These are phyloP conservation scores for Drosophila differens DNA, from an alignment of 2,888 invertebrate species.

Conservation along the genomic window DNA sequence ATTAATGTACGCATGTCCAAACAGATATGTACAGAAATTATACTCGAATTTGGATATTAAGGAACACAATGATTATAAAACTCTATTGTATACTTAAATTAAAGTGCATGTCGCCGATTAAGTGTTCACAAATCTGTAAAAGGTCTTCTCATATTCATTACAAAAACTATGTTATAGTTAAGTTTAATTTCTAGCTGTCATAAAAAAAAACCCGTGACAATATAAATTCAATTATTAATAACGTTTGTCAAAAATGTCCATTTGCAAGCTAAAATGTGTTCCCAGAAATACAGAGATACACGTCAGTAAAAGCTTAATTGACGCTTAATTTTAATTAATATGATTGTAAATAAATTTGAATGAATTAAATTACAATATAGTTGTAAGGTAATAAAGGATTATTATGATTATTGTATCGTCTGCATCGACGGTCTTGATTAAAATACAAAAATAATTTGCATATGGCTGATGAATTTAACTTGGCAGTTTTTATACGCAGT, in stretches of 20 bases:
- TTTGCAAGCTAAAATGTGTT: neutral
- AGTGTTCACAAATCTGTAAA: too few species aligned
- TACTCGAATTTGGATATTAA: conserved; percentile 19
- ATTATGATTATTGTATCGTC: neutral
- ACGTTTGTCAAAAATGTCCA: neutral
- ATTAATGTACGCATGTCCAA: conserved; percentile 11
- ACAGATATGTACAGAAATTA: conserved; percentile 15
- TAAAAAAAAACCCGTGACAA: too few species aligned
- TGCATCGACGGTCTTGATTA: neutral
- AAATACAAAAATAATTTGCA: neutral
- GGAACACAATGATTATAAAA: neutral
- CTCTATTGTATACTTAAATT: neutral
- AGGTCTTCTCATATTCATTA: neutral
- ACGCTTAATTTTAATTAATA: neutral
- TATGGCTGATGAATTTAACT: neutral
- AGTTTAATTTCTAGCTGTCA: neutral
- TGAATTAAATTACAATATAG: neutral
- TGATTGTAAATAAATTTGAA: neutral
- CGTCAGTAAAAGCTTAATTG: neutral
- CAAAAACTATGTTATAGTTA: neutral
- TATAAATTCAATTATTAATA: neutral
- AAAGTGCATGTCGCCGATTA: neutral
- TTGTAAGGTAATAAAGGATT: neutral
- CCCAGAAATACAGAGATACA: neutral
- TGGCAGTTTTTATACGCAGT: neutral